phyloP scores from a whole-genome alignment of 2,888 invertebrate genomes.

The Dryomyza anilis region DNA sequence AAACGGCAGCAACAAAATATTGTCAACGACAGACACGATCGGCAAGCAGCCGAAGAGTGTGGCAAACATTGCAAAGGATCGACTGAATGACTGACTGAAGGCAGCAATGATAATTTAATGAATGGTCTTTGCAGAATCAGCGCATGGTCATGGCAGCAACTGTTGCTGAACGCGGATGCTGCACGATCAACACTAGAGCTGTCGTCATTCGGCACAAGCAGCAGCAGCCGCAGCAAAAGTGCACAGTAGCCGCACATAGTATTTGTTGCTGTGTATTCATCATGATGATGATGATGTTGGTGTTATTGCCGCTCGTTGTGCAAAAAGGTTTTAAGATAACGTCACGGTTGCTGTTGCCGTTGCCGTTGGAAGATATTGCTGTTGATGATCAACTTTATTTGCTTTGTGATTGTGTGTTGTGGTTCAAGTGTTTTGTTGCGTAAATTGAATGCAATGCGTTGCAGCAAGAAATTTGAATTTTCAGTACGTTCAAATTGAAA shows the following conservation, averaged over 20 bases:
- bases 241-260: too few species aligned
- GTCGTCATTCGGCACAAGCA: neutral
- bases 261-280: neutral
- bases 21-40: constrained; percentile 2
- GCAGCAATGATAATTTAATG: too few species aligned
- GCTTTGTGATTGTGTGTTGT: neutral
- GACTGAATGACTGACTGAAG: neutral
- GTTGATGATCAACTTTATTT: neutral
- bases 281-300: constrained; percentile 3
- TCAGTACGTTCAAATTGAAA: constrained; percentile 35
- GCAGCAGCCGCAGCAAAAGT: neutral
- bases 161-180: neutral
- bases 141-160: too few species aligned
- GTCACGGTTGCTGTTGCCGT: neutral
- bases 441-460: constrained; percentile 1
- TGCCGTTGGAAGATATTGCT: neutral
- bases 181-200: neutral
- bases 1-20: neutral
- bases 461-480: too few species aligned
- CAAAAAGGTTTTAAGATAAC: constrained; percentile 21
- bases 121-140: too few species aligned
- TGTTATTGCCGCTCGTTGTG: constrained; percentile 6
- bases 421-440: neutral
- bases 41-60: neutral
- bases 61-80: neutral